Percentiles rank a stretch among this genome's conserved stretches.
Evolutionary conservation across 2,113 vertebrate genomes (phyloP).

Genomic region (Coturnix japonica): DNA sequence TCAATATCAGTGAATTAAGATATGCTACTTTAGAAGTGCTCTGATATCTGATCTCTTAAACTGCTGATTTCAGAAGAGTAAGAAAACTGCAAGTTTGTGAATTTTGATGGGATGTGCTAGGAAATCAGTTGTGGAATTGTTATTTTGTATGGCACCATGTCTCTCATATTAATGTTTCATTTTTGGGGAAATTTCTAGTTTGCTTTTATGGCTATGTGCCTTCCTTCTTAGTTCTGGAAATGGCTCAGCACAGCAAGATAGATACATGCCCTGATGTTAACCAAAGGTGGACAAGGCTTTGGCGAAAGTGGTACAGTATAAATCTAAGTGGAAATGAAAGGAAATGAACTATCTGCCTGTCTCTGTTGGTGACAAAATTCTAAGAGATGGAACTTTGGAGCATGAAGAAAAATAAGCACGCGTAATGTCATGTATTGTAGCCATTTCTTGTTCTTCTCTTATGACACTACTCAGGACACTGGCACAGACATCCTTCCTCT

Average conservation of each 20-base stretch:
- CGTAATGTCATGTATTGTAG: not conserved
- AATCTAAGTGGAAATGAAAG: not conserved
- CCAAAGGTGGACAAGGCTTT: not conserved
- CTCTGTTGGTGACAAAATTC: not conserved
- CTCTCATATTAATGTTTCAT: not conserved
- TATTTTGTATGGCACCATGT: not conserved
- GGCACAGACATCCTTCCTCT: not conserved
- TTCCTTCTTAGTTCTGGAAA: not conserved
- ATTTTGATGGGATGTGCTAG: not conserved
- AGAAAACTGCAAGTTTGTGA: not conserved
- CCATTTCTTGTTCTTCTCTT: not conserved
- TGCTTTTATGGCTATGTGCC: rapidly evolving
- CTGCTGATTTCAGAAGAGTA: not conserved
- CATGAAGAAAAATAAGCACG: not conserved
- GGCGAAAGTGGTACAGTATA: not conserved
- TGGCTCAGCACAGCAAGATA: not conserved
- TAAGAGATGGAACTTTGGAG: not conserved
- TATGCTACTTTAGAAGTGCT: not conserved
- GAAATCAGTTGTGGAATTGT: not conserved
- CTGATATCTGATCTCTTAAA: not conserved
- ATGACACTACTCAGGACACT: not conserved
- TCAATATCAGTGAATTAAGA: not conserved
- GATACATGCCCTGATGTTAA: not conserved
- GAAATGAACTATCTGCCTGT: not conserved
- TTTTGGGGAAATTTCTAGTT: not conserved